Evolutionary conservation across 2,113 vertebrate genomes (phyloP), one percentile per base, ranked within the genome.

Genomic region (Colossoma macropomum): DNA sequence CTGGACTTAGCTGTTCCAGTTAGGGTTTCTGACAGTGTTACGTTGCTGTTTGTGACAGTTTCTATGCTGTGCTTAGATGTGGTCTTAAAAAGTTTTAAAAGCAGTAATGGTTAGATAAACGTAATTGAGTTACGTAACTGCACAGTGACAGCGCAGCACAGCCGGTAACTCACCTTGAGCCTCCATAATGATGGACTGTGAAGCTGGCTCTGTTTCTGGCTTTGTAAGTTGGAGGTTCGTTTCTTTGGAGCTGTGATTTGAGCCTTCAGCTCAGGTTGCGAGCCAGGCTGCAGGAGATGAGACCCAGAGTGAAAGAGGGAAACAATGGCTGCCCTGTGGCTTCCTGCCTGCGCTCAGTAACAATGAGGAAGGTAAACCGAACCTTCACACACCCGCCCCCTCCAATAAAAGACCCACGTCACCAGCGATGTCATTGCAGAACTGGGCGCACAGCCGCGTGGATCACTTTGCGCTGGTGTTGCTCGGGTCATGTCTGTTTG

Each of bases 401-500:
- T 63, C 56, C 34, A 83, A 82, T 80, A 77, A 80, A 86, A 75
- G 62, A 41, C 52, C 56, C 41, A 6, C 77, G 50, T 86, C 81
- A 86, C 32, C 50, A 32, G 41, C 84, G 81, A 86, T 80, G 85
- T 84, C 81, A 77, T 65, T 71, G 45, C 65, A 65, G 27, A 19
- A 60, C 77, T 54, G 59, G 34, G 63, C 38, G 52, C 69, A n/a
- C 72, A 16, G 30, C 72, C 9, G 16, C 16, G 56, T 70, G 48
- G 21, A 50, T 41, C 10, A 11, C 27, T 74, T 65, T 62, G 56
- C 30, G 30, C 48, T 59, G 65, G 65, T 52, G 25, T 38, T n/a
- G 69, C 76, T 77, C 34, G 69, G 28, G 28, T 41, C 69, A 52
- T 30, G 56, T 48, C 77, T 16, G 70, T 62, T 66, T 56, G 21